phyloP scores from a whole-genome alignment of 2,888 invertebrate species.

The Polyommatus iphigenia region DNA sequence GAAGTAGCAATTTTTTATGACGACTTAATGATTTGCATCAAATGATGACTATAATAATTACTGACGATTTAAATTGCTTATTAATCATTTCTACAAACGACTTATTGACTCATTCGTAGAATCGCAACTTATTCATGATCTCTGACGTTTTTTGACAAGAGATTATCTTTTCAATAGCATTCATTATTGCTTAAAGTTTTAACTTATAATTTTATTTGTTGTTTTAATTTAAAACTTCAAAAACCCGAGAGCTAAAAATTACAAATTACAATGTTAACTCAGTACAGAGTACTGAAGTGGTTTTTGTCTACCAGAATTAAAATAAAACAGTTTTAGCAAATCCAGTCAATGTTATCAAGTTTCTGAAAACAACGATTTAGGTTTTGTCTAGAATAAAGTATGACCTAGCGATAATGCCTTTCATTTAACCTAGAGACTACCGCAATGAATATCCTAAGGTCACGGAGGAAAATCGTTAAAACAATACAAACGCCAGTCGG shows the following conservation, averaged over 20 bases:
- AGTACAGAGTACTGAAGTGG: not conserved
- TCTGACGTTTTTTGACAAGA: too few species aligned
- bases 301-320: not conserved
- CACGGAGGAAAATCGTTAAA: slow-evolving; percentile 1
- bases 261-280: not conserved
- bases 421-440: slow-evolving; percentile 29
- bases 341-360: not conserved
- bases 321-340: not conserved
- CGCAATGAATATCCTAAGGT: slow-evolving; percentile 24
- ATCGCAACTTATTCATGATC: too few species aligned
- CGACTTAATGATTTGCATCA: not conserved
- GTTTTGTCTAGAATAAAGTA: not conserved
- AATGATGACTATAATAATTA: not conserved
- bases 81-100: not conserved
- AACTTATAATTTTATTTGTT: too few species aligned
- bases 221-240: too few species aligned
- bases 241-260: not conserved
- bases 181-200: too few species aligned
- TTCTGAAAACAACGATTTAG: not conserved
- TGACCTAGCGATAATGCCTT: slow-evolving; percentile 24
- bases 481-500: slow-evolving; percentile 1
- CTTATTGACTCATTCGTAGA: not conserved
- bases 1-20: not conserved
- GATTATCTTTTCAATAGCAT: too few species aligned
- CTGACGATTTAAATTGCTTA: not conserved